phyloP scores from a whole-genome alignment of 2,797 vertebrate species.

The Gymnopithys bicolor region DNA sequence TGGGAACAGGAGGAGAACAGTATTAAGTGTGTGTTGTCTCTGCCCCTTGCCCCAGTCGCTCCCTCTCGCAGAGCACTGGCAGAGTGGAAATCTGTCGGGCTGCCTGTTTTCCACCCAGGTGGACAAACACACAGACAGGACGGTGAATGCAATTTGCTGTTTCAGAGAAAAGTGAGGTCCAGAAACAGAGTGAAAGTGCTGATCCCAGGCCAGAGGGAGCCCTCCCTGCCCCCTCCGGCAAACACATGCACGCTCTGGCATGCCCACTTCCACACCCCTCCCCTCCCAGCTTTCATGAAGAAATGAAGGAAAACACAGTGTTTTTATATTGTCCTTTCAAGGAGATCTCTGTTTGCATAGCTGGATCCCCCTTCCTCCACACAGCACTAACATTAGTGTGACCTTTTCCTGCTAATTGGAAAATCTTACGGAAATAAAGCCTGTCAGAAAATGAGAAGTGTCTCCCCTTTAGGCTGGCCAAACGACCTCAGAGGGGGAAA shows the following conservation, averaged over 20 bases:
- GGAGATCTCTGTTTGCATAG: constrained; percentile 83
- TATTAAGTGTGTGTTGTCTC: rapidly evolving
- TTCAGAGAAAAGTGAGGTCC: constrained; percentile 19
- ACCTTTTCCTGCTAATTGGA: constrained; percentile 86
- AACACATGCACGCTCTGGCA: background rate
- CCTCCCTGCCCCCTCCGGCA: background rate
- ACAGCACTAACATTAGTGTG: constrained; percentile 81
- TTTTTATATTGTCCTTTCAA: constrained; percentile 77
- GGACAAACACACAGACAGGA: constrained; percentile 3
- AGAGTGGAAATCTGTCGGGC: background rate
- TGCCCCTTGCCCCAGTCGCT: background rate
- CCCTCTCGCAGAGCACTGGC: background rate
- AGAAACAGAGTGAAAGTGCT: background rate
- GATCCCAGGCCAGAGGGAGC: background rate
- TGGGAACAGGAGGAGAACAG: background rate
- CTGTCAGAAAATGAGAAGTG: constrained; percentile 86
- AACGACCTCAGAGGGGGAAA: constrained; percentile 87
- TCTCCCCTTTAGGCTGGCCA: constrained; percentile 85
- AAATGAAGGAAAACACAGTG: constrained; percentile 51
- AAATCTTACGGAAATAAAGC: constrained; percentile 87
- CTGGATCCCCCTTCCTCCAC: constrained; percentile 71
- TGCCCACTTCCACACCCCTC: background rate
- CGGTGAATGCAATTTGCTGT: background rate
- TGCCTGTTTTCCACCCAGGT: constrained; percentile 38
- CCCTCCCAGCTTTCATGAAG: constrained; percentile 19